Conservation (phyloP, 1,140 invertebrate genomes). For the Danaus melanippus region DNA sequence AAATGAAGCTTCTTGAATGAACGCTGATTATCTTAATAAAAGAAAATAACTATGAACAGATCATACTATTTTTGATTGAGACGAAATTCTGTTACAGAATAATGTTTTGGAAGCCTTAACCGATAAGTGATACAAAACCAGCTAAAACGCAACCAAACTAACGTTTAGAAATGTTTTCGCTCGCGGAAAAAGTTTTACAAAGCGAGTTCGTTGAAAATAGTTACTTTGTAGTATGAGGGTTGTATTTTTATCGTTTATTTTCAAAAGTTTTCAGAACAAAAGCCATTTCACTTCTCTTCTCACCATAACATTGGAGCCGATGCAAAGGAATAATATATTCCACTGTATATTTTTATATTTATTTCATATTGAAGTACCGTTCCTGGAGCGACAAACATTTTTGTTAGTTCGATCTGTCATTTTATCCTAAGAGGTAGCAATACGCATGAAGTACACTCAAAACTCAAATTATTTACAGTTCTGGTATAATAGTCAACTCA, state of each 20-base stretch:
- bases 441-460: no score
- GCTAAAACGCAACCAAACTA: conserved; percentile 13
- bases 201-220: conserved; percentile 17
- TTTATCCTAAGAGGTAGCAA: no score
- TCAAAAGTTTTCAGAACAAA: conserved; percentile 18
- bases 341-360: neutral
- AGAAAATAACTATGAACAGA: no score
- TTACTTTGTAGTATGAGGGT: conserved; percentile 19
- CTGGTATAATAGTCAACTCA: neutral
- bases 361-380: neutral
- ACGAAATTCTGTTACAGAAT: conserved; percentile 12
- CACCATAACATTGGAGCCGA: conserved; percentile 12
- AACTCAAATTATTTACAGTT: no score
- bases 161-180: conserved; percentile 11
- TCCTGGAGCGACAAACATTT: no score
- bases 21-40: no score
- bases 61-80: no score
- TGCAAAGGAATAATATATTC: no score
- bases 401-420: no score
- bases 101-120: conserved; percentile 8
- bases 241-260: conserved; percentile 20
- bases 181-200: conserved; percentile 12
- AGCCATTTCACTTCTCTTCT: conserved; percentile 13
- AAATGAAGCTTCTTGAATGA: no score
- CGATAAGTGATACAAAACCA: conserved; percentile 5